Base-by-base conservation (phyloP, 2,888 invertebrate species). In the Apamea sordens region DNA sequence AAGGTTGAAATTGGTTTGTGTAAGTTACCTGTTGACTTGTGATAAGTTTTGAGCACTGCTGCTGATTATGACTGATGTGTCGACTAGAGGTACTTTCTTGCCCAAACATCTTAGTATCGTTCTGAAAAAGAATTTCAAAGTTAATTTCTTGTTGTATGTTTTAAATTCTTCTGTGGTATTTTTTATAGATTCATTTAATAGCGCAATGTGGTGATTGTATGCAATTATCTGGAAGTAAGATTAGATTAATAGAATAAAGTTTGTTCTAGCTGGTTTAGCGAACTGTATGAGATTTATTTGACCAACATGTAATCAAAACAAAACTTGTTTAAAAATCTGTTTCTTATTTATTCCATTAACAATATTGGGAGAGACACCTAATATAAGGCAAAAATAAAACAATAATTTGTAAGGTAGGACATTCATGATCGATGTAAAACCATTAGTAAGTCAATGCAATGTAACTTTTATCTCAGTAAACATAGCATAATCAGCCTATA, bases 21-120 rank as follows among this genome's bases (percentile, higher is more conserved):
- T 5, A 18, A 59, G 18, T 83, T 92, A 97, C 97, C 97, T 95
- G 92, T 97, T 97, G 10, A 95, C 93, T 88, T 96, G 95, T 79
- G 98, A 98, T 15, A 98, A 97, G 92, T 98, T 98, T 89, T 98
- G 98, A 76, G 98, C 98, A 92, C 98, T 98, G 83, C 98, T 98
- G 93, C 98, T 98, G 0, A 98, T 97, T 72, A 98, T 98, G 86
- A 98, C 97, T 0, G 98, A 98, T 0, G 98, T 98, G 91, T 98
- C 98, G 59, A 98, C 95, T 28, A 98, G 95, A 0, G 98, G 98
- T 36, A 98, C 98, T 93, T 98, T 98, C 90, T 98, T 98, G 15
- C 99, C 98, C 94, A 98, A 97, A 91, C 98, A 98, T 80, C 98
- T 97, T 88, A 98, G 95, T 79, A 98, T 96, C 50, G 97, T 98